Conservation (phyloP, 2,888 invertebrate species). For the Leptopilina drosophilae region DNA sequence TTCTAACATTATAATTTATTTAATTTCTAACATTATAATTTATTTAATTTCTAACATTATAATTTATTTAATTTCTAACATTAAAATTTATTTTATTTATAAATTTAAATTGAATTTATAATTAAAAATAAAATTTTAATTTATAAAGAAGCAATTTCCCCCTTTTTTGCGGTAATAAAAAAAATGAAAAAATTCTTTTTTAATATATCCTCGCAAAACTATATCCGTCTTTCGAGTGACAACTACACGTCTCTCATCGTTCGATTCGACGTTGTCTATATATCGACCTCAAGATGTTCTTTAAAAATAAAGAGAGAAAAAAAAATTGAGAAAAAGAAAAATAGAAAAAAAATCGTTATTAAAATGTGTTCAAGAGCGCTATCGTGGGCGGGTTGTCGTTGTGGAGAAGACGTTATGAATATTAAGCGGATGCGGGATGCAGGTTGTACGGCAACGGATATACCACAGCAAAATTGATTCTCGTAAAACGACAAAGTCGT, state of each 20-base stretch:
- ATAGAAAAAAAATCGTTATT: conserved; percentile 58
- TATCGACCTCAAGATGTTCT: conserved; percentile 30
- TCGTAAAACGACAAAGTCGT: conserved; percentile 58
- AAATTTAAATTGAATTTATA: no score
- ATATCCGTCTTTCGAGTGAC: conserved; percentile 25
- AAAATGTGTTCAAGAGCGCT: conserved; percentile 64
- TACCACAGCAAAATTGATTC: conserved; percentile 58
- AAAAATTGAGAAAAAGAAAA: no score
- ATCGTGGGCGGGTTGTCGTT: conserved; percentile 51
- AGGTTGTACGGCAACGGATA: conserved; percentile 48
- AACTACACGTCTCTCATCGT: background rate
- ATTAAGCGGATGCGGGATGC: conserved; percentile 60
- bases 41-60: no score
- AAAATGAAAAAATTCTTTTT: no score
- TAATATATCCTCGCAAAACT: background rate
- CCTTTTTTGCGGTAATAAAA: no score
- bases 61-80: no score
- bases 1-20: no score
- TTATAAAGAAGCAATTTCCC: no score
- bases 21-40: no score
- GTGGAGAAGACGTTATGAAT: conserved; percentile 66
- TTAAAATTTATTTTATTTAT: no score
- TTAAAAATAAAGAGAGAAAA: background rate
- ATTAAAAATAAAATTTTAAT: no score
- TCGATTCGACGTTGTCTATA: conserved; percentile 15